Evolutionary conservation across 2,797 vertebrate species (phyloP).

Genomic region (Notamacropus eugenii): DNA sequence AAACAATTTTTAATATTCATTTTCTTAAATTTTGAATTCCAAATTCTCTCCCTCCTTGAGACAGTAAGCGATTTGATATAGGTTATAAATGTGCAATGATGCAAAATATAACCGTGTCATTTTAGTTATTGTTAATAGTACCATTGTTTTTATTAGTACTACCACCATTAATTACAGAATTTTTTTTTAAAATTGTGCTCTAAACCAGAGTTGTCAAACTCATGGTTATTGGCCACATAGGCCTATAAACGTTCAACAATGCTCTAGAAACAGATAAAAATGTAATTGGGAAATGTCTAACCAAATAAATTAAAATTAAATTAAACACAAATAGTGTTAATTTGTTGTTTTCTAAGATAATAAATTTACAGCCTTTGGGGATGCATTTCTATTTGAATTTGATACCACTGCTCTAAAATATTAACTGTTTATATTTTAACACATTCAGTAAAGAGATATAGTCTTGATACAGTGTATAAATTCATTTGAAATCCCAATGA

Average conservation of each 20-base stretch:
- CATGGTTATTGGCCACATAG: not conserved
- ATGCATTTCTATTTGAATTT: not conserved
- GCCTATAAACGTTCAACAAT: not conserved
- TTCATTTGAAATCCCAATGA: not conserved
- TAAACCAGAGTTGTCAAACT: not conserved
- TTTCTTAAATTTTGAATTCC: not conserved
- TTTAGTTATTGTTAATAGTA: not conserved
- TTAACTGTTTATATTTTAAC: not conserved
- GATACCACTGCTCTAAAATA: not conserved
- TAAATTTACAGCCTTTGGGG: not conserved
- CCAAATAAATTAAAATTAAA: not conserved
- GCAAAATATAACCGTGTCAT: not conserved
- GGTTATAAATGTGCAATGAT: not conserved
- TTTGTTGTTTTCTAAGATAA: not conserved
- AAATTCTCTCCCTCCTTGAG: not conserved
- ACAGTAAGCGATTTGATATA: not conserved
- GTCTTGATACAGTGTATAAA: not conserved
- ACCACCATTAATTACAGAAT: not conserved
- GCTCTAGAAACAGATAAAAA: not conserved
- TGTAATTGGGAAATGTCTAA: not conserved
- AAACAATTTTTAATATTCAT: not conserved
- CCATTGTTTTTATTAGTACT: too few species aligned
- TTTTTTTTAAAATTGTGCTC: not conserved
- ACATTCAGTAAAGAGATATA: not conserved
- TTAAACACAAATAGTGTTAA: not conserved